These are phyloP conservation scores for Eulimnadia texana DNA, from an alignment of 1,140 invertebrate genomes.

Conservation along the genomic window DNA sequence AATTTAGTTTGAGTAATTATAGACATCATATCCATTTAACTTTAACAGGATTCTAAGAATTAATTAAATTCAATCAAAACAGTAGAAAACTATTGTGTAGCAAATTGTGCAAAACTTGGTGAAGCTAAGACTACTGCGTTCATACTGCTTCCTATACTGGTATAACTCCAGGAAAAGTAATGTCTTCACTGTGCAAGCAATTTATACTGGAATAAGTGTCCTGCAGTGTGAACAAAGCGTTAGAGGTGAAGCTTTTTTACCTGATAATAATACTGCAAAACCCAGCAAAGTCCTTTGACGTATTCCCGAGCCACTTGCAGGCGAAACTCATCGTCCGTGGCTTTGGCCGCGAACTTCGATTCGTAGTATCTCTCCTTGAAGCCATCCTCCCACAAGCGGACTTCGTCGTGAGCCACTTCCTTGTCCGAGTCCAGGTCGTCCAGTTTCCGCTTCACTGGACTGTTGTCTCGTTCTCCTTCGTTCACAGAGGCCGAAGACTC, in stretches of 20 bases:
- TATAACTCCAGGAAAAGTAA: too few relatives aligned
- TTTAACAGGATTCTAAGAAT: too few relatives aligned
- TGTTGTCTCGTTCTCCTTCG: slow-evolving; percentile 6
- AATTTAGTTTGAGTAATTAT: neutral
- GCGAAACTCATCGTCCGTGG: slow-evolving; percentile 70
- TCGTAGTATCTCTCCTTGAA: slow-evolving; percentile 97
- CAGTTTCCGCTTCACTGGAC: slow-evolving; percentile 33
- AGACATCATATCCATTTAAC: too few relatives aligned
- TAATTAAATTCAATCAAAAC: too few relatives aligned
- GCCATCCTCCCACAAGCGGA: slow-evolving; percentile 91
- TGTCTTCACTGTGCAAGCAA: too few relatives aligned
- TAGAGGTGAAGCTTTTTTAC: too few relatives aligned
- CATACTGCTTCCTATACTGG: too few relatives aligned
- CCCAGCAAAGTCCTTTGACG: slow-evolving; percentile 92
- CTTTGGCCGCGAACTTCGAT: slow-evolving; percentile 82
- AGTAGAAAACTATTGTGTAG: too few relatives aligned
- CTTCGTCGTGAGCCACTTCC: slow-evolving; percentile 75
- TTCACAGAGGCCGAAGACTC: neutral
- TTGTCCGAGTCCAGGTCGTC: slow-evolving; percentile 41
- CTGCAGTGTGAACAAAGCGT: too few relatives aligned
- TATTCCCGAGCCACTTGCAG: slow-evolving; percentile 85
- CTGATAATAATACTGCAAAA: slow-evolving; percentile 95
- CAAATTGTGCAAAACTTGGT: too few relatives aligned
- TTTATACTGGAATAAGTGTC: too few relatives aligned
- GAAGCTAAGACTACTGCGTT: too few relatives aligned